Conservation (phyloP, 2,888 invertebrate genomes). For the Nasonia oneida region DNA sequence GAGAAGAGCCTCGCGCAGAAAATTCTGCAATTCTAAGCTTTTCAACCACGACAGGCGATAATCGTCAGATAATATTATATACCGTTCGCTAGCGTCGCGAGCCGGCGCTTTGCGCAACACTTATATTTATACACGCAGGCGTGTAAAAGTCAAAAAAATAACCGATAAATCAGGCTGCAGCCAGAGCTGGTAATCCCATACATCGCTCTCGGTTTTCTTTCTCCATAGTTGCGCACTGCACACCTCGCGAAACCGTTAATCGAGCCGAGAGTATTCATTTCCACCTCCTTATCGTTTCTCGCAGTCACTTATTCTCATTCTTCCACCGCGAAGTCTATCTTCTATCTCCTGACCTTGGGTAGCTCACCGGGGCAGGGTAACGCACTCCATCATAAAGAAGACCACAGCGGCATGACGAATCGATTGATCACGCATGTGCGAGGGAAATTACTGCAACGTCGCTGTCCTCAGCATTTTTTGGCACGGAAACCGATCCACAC, state of each 20-base stretch:
- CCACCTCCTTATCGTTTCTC: constrained; percentile 40
- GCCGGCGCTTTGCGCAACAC: too few relatives aligned
- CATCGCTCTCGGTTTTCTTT: constrained; percentile 5
- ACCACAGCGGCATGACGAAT: background rate
- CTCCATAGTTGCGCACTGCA: background rate
- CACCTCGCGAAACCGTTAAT: constrained; percentile 39
- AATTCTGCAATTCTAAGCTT: constrained; percentile 36
- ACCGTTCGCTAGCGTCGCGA: background rate
- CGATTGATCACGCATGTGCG: background rate
- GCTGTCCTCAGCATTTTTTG: background rate
- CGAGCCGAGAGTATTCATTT: constrained; percentile 38
- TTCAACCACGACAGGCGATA: constrained; percentile 17
- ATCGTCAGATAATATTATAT: constrained; percentile 32
- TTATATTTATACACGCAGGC: background rate
- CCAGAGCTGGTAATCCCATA: constrained; percentile 25
- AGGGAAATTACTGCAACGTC: background rate
- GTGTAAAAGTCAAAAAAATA: background rate
- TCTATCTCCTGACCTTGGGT: background rate
- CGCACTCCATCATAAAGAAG: background rate
- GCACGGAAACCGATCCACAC: background rate
- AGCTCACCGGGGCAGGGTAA: background rate
- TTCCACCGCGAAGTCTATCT: background rate
- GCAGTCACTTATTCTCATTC: constrained; percentile 27
- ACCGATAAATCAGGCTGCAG: constrained; percentile 34
- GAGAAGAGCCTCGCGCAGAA: background rate